Evolutionary conservation across 2,797 vertebrate species (phyloP), one percentile per base, ranked within the genome.

Genomic region (Hyperoplus immaculatus): DNA sequence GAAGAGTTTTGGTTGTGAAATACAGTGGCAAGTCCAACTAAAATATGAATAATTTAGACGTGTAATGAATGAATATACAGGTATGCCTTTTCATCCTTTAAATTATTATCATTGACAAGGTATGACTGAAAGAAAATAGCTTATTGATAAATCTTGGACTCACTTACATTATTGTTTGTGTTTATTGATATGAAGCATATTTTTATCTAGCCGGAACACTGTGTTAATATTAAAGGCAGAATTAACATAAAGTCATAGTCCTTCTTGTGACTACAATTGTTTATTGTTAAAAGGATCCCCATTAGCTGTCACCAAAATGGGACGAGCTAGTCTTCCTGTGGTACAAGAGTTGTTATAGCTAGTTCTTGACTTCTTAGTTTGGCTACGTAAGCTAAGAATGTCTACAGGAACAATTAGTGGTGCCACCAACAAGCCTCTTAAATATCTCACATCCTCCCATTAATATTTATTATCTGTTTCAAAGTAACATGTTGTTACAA

Each of bases 211-310:
- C 47, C 60, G 68, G 47, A 50, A 45, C 7, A 0, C 38, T 79
- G 60, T 65, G 64, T 54, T 71, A 29, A 16, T 9, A 65, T 53
- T 41, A 63, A 29, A 21, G 18, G 16, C 41, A 71, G 5, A 16
- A 54, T 71, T 6, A 29, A 29, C 54, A 72, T 51, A 0, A n/a
- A 29, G 29, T 29, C 29, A 29, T 29, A 29, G 29, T 29, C 29
- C 29, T 29, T 29, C 29, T 29, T 29, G 29, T 29, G 29, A 29
- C 29, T 29, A 29, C 29, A 29, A 29, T 29, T 29, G 29, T 29
- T 29, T 29, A 29, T 29, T 29, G 29, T 29, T 29, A 29, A 29
- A 29, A 29, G 29, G 29, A 29, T 29, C 29, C 29, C 29, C 29
- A 29, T 29, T 29, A 29, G 29, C 29, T 29, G 29, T 29, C 29